phyloP scores from a whole-genome alignment of 2,113 vertebrate species.

The Ammodytes marinus region DNA sequence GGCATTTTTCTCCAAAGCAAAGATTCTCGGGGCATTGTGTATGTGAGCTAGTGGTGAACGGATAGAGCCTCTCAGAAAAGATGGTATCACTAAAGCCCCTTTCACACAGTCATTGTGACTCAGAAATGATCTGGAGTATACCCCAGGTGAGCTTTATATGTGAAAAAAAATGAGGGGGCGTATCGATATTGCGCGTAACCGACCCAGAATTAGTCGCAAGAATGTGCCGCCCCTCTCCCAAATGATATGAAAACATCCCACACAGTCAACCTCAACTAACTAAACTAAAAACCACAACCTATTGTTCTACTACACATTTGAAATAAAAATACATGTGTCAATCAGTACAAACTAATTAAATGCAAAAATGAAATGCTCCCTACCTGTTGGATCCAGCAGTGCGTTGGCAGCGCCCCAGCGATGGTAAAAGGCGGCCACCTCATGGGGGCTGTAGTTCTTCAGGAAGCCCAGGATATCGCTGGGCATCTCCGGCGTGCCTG shows the following conservation, averaged over 20 bases:
- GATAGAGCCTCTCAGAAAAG: not conserved
- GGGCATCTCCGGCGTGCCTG: slow-evolving; percentile 85
- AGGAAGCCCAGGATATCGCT: slow-evolving; percentile 90
- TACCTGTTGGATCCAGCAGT: slow-evolving; percentile 90
- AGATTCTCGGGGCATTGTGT: slow-evolving; percentile 5
- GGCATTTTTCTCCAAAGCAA: slow-evolving; percentile 40
- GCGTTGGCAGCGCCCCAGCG: slow-evolving; percentile 90
- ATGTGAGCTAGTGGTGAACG: slow-evolving; percentile 38
- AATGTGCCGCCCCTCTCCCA: too few species aligned
- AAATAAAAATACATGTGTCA: not conserved
- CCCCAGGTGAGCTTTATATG: too few species aligned
- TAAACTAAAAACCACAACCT: not conserved
- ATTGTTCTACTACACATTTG: not conserved
- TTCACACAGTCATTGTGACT: too few species aligned
- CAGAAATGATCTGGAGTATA: too few species aligned
- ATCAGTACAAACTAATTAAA: not conserved
- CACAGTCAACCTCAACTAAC: not conserved
- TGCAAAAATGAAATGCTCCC: slow-evolving; percentile 38
- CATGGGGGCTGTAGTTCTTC: slow-evolving; percentile 93
- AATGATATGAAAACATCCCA: too few species aligned
- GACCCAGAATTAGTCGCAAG: too few species aligned
- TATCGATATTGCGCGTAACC: too few species aligned
- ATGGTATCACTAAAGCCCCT: not conserved
- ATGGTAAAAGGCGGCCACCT: slow-evolving; percentile 91
- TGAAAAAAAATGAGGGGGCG: too few species aligned